Evolutionary conservation across 2,888 invertebrate genomes (phyloP).

Genomic region (Drosophila percnosoma): DNA sequence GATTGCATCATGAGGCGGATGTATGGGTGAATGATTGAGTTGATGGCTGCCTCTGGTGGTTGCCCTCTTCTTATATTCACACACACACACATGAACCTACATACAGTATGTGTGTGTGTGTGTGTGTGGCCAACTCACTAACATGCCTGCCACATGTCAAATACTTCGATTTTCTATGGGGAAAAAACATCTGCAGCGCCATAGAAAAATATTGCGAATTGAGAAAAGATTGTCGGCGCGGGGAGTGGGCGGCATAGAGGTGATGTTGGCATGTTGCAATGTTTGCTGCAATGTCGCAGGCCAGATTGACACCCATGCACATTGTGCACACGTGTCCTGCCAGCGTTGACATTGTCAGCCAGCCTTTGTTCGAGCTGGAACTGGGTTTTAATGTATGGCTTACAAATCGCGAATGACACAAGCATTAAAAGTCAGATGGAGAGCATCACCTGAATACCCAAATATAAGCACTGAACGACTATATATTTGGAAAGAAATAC

Average conservation of each 20-base stretch:
- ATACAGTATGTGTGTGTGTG: slow-evolving; percentile 1
- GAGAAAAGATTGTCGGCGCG: not conserved
- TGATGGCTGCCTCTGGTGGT: slow-evolving; percentile 24
- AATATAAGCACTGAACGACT: not conserved
- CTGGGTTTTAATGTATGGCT: slow-evolving; percentile 12
- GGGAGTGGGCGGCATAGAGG: too few relatives aligned
- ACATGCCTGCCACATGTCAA: slow-evolving; percentile 71
- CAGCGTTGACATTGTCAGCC: slow-evolving; percentile 26
- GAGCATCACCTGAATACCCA: slow-evolving; percentile 13
- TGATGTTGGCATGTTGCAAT: slow-evolving; percentile 4
- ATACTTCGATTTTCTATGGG: slow-evolving; percentile 64
- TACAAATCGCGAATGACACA: slow-evolving; percentile 8
- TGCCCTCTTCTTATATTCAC: slow-evolving; percentile 4
- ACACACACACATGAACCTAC: not conserved
- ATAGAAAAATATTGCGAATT: slow-evolving; percentile 22
- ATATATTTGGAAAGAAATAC: not conserved
- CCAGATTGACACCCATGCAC: slow-evolving; percentile 41
- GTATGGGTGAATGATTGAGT: slow-evolving; percentile 27
- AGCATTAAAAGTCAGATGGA: slow-evolving; percentile 22
- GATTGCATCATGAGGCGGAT: slow-evolving; percentile 25
- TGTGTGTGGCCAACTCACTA: slow-evolving; percentile 33
- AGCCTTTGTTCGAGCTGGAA: slow-evolving; percentile 12
- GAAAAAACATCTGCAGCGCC: slow-evolving; percentile 10
- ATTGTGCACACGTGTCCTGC: slow-evolving; percentile 5
- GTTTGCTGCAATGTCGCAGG: slow-evolving; percentile 37